Evolutionary conservation across 2,888 invertebrate genomes (phyloP), one percentile per base, ranked within the genome.

Genomic region (Chymomyza fuscimana): DNA sequence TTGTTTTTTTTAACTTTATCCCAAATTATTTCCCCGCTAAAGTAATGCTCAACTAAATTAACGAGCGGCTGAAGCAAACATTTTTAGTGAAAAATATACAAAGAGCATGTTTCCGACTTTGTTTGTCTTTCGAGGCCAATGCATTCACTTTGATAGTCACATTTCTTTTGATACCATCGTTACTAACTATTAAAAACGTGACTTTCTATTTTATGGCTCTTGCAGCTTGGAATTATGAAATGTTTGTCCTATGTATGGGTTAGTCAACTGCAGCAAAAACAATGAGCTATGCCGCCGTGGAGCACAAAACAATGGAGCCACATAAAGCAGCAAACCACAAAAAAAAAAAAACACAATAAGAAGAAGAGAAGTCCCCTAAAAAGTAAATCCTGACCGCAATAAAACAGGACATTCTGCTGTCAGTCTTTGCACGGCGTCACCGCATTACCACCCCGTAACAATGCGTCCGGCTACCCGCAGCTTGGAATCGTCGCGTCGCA

Each of bases 341-440:
- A 32, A 29, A 36, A 40, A 62, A 40, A 62, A 51, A 51, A 25
- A 63, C 10, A 32, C 54, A 32, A 51, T 29, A n/a, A 52, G 36
- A 46, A 12, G 40, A 4, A 46, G 40, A 68, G 59, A 32, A 58
- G 61, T 68, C 60, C 19, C 69, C 77, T 77, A 79, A 74, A 82
- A 72, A 80, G 80, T 70, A 78, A 78, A 86, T 83, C 80, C 82
- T 77, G 76, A 78, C 88, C 88, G 82, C 82, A 88, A 86, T 86
- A 86, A 84, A 76, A 81, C 80, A 77, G 86, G 71, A 87, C 81
- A 81, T 67, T 76, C 68, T 70, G 67, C 78, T 70, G 75, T 70
- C 78, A 77, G 72, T 60, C 63, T 46, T 61, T 66, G 64, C 68
- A 51, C 67, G 36, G 69, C 46, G 63, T 62, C 52, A 9, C 58